Evolutionary conservation across 2,113 vertebrate genomes (phyloP), one percentile per base, ranked within the genome.

Genomic region (Prinia subflava): DNA sequence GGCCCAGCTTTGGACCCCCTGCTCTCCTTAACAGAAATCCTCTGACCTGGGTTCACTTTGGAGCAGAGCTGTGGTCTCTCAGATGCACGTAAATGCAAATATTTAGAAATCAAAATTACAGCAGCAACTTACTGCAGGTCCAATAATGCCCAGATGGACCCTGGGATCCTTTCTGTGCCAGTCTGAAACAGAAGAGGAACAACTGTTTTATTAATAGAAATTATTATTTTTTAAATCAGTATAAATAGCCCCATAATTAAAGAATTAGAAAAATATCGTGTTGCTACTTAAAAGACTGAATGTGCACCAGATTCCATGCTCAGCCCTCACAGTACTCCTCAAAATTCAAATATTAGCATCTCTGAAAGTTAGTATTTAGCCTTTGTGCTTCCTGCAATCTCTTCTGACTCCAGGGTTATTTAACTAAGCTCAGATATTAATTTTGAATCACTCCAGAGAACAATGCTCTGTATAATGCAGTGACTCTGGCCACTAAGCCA

Each of bases 121-220:
- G 33, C 24, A 57, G 11, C 6, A 47, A 97, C 97, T 98, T 96
- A 99, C 99, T 96, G 97, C 97, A 59, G 98, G 99, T 55, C 99
- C 99, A 75, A 99, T 98, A 78, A 99, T 98, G 87, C 98, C 94
- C 87, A 99, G 96, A n/a, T 98, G 94, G 86, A 98, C 98, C 30
- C 88, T 94, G 10, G 98, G 97, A 87, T 99, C 97, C 83, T 97
- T 95, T 67, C 92, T 84, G 85, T 99, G 98, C 99, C 99, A 99
- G 8, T 98, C 99, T 99, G 95, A 93, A 98, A 98, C 30, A 97
- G 30, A 96, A 69, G 46, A 83, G 22, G 11, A 55, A 79, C 2
- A 21, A 19, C 2, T 37, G 65, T 44, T 47, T 75, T 19, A 69
- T 71, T 60, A 69, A 82, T 37, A 7, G 53, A 44, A 50, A 46